phyloP scores from a whole-genome alignment of 2,797 vertebrate genomes.

The Stomatorhinus walkeri region DNA sequence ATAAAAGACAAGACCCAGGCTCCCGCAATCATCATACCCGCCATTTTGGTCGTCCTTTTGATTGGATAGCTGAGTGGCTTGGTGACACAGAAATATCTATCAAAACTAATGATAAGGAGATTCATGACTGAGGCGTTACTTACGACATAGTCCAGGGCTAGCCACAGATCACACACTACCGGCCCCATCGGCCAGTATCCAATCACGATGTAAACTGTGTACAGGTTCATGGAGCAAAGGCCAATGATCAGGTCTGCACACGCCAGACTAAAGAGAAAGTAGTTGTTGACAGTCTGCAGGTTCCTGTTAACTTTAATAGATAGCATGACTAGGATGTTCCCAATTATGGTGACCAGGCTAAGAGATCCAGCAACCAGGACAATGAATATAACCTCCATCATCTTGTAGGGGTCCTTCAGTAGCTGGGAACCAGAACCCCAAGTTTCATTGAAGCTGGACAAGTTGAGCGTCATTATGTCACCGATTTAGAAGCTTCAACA shows the following conservation, averaged over 20 bases:
- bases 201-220: constrained; percentile 88
- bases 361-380: constrained; percentile 76
- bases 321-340: constrained; percentile 93
- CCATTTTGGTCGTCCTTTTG: constrained; percentile 88
- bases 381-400: constrained; percentile 76
- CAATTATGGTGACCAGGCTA: constrained; percentile 85
- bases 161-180: constrained; percentile 89
- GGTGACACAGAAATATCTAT: constrained; percentile 98
- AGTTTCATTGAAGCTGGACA: constrained; percentile 36
- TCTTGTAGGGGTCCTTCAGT: constrained; percentile 61
- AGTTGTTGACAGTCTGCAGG: constrained; percentile 96
- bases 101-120: constrained; percentile 96
- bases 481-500: constrained; percentile 12
- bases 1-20: constrained; percentile 92
- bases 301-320: constrained; percentile 97
- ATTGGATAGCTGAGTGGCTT: constrained; percentile 90
- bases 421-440: constrained; percentile 32
- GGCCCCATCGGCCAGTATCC: constrained; percentile 90
- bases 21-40: constrained; percentile 86
- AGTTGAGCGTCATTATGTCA: constrained; percentile 51
- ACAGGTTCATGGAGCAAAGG: constrained; percentile 95
- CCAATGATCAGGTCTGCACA: constrained; percentile 93
- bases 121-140: constrained; percentile 98
- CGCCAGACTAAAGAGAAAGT: constrained; percentile 95
- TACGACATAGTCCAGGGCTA: constrained; percentile 92